These are phyloP conservation scores for Gnathonemus longibarbis DNA, from an alignment of 2,113 vertebrate species.

Conservation along the genomic window DNA sequence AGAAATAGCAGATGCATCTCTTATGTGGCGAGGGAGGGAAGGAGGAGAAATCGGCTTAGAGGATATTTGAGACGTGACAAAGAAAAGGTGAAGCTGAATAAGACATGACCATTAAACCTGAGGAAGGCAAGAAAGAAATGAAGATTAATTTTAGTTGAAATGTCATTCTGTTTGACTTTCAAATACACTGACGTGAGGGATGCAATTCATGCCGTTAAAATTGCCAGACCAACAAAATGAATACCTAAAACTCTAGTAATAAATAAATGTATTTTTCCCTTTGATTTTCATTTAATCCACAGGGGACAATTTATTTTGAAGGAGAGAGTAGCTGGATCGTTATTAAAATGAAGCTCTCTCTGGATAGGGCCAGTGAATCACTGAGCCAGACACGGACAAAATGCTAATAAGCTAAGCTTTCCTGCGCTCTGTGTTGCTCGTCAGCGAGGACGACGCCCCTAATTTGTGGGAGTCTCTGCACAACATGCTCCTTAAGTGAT, in stretches of 20 bases:
- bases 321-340: neutral
- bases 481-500: neutral
- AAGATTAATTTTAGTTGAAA: neutral
- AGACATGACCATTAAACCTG: neutral
- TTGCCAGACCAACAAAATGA: neutral
- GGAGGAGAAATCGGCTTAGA: neutral
- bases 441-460: constrained; percentile 49
- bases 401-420: constrained; percentile 17
- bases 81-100: constrained; percentile 3
- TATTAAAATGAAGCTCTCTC: constrained; percentile 10
- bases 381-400: constrained; percentile 16
- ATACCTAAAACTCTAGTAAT: neutral
- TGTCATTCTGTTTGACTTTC: neutral
- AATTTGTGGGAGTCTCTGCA: constrained; percentile 46
- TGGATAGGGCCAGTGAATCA: constrained; percentile 18
- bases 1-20: neutral
- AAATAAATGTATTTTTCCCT: constrained; percentile 3
- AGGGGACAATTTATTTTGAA: constrained; percentile 6
- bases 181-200: neutral
- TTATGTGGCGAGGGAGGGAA: neutral
- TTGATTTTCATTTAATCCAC: constrained; percentile 8
- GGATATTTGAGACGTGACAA: neutral
- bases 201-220: neutral
- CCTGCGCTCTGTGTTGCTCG: constrained; percentile 29
- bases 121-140: neutral